phyloP scores from a whole-genome alignment of 2,113 vertebrate genomes.

The Lophotis ruficrista region DNA sequence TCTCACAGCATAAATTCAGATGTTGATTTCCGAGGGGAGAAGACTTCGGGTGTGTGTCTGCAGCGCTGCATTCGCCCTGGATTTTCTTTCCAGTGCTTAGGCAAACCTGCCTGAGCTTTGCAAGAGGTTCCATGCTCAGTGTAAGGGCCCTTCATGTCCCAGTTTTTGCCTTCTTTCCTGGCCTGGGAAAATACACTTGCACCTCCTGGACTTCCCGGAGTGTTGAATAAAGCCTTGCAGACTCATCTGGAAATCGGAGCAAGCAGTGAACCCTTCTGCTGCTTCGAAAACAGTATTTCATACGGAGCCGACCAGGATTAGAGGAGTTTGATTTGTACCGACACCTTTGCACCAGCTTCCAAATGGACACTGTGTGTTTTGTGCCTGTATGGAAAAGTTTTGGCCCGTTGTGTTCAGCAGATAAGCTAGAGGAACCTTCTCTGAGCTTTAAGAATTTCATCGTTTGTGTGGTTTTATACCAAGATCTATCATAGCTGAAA shows the following conservation, averaged over 20 bases:
- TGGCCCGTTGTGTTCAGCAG: background rate
- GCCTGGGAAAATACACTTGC: background rate
- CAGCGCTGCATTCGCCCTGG: background rate
- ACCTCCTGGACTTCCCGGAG: rapidly evolving
- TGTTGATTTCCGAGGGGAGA: background rate
- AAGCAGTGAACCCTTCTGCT: background rate
- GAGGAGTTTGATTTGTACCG: background rate
- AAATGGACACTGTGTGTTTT: background rate
- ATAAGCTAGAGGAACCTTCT: background rate
- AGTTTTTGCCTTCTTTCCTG: background rate
- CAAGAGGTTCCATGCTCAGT: background rate
- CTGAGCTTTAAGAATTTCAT: background rate
- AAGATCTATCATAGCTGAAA: background rate
- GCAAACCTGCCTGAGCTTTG: background rate
- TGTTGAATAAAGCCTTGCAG: background rate
- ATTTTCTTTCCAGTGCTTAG: background rate
- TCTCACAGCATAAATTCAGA: background rate
- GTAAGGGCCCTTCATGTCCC: rapidly evolving
- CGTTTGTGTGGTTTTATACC: background rate
- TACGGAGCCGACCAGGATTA: rapidly evolving
- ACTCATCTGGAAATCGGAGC: background rate
- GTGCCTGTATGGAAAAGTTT: background rate
- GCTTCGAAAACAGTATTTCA: background rate
- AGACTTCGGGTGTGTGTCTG: background rate
- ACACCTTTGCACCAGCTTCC: background rate